Percentiles rank a stretch among this genome's conserved stretches.
Conservation (phyloP, 1,140 invertebrate species). For the Lithobius niger region DNA sequence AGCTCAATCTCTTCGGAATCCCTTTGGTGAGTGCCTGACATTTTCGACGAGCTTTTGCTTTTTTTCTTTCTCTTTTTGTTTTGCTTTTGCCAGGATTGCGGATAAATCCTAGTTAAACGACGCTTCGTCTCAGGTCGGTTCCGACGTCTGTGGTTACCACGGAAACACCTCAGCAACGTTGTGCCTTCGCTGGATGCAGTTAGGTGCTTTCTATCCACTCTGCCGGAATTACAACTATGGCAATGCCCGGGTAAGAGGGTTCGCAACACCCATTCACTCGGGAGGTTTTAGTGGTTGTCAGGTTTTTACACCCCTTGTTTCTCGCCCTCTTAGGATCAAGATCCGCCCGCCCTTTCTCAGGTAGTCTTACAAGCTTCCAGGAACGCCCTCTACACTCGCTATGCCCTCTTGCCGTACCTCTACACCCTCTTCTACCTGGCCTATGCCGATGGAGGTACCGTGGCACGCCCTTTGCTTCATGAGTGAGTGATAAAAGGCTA, state of each 20-base stretch:
- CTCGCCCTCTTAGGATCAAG: neutral
- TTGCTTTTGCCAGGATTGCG: too few relatives aligned
- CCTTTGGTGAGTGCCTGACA: too few relatives aligned
- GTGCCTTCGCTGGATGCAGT: constrained; percentile 39
- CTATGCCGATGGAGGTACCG: constrained; percentile 28
- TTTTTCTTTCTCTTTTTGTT: too few relatives aligned
- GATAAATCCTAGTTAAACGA: too few relatives aligned
- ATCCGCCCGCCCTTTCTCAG: neutral
- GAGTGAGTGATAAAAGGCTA: constrained; percentile 22
- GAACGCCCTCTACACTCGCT: constrained; percentile 28
- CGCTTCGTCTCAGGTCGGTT: too few relatives aligned
- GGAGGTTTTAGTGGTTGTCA: too few relatives aligned
- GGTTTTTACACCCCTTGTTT: neutral
- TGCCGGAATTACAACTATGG: too few relatives aligned
- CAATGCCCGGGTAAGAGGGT: too few relatives aligned
- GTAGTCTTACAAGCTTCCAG: constrained; percentile 18
- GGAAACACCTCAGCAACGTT: constrained; percentile 37
- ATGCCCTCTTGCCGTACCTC: constrained; percentile 34
- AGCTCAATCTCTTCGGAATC: too few relatives aligned
- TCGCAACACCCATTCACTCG: too few relatives aligned
- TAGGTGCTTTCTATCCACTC: constrained; percentile 37
- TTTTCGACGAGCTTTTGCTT: too few relatives aligned
- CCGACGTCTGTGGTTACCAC: constrained; percentile 55
- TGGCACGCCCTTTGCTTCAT: constrained; percentile 33
- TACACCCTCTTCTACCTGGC: constrained; percentile 34